A percentile compares a stretch with the other conserved stretches of the same genome.
phyloP scores from a whole-genome alignment of 2,888 invertebrate genomes.

The Tetragonula carbonaria region DNA sequence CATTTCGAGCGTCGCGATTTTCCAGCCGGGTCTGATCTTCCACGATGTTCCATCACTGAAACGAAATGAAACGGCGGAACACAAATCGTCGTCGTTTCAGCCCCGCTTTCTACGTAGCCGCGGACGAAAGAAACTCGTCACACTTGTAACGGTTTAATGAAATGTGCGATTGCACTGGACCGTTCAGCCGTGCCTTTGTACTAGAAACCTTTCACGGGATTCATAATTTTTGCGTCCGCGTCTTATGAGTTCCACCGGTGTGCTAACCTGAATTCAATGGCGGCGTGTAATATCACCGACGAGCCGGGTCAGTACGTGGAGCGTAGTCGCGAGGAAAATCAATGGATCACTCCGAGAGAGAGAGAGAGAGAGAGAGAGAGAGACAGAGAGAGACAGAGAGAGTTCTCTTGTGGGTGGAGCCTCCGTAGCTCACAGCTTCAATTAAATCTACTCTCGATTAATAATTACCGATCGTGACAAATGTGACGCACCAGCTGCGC shows the following conservation, averaged over 20 bases:
- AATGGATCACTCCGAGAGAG: background rate
- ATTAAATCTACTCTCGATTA: slow-evolving; percentile 18
- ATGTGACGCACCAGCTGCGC: background rate
- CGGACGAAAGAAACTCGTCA: slow-evolving; percentile 53
- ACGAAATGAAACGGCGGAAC: slow-evolving; percentile 15
- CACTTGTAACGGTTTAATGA: slow-evolving; percentile 62
- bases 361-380: too few species aligned
- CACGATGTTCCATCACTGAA: slow-evolving; percentile 9
- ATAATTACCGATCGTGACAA: slow-evolving; percentile 19
- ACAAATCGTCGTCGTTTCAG: background rate
- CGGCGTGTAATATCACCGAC: slow-evolving; percentile 19
- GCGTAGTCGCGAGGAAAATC: slow-evolving; percentile 2
- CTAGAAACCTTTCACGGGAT: slow-evolving; percentile 60
- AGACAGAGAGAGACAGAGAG: too few species aligned
- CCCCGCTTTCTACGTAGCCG: slow-evolving; percentile 5
- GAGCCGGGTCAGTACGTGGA: slow-evolving; percentile 22
- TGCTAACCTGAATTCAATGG: slow-evolving; percentile 50
- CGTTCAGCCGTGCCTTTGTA: slow-evolving; percentile 62
- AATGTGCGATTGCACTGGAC: slow-evolving; percentile 61
- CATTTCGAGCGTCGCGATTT: too few species aligned
- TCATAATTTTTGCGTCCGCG: slow-evolving; percentile 52
- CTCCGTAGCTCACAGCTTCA: background rate
- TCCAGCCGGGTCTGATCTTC: background rate
- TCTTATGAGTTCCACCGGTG: slow-evolving; percentile 36
- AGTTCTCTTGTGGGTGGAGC: background rate